These are phyloP conservation scores for Nephrotoma flavescens DNA, from an alignment of 2,888 invertebrate genomes.

Conservation along the genomic window DNA sequence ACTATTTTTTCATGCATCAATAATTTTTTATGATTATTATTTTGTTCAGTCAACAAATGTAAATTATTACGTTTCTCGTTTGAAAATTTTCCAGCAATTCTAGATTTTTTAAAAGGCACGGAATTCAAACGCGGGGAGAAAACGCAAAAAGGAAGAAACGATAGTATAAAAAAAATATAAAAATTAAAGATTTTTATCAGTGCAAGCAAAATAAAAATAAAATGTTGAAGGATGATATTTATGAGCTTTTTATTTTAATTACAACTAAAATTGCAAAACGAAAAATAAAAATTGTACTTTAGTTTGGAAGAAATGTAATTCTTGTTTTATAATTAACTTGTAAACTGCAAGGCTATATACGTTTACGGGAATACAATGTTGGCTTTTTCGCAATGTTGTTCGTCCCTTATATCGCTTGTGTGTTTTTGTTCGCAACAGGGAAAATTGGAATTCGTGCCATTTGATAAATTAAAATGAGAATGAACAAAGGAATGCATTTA, in stretches of 20 bases:
- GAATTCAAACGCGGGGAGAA: neutral
- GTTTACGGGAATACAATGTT: neutral
- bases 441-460: neutral
- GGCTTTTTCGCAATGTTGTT: neutral
- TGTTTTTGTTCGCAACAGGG: neutral
- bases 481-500: neutral
- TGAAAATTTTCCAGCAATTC: neutral
- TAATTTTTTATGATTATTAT: neutral
- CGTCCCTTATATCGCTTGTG: neutral
- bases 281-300: neutral
- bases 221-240: neutral
- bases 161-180: neutral
- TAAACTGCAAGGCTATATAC: neutral
- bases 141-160: neutral
- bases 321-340: neutral
- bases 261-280: neutral
- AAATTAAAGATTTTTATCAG: neutral
- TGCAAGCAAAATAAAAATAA: neutral
- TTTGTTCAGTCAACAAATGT: neutral
- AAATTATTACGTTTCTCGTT: neutral
- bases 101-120: neutral
- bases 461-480: neutral
- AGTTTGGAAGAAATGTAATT: neutral
- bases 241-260: neutral
- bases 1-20: neutral